Evolutionary conservation across 2,888 invertebrate genomes (phyloP).

Genomic region (Erebia palarica): DNA sequence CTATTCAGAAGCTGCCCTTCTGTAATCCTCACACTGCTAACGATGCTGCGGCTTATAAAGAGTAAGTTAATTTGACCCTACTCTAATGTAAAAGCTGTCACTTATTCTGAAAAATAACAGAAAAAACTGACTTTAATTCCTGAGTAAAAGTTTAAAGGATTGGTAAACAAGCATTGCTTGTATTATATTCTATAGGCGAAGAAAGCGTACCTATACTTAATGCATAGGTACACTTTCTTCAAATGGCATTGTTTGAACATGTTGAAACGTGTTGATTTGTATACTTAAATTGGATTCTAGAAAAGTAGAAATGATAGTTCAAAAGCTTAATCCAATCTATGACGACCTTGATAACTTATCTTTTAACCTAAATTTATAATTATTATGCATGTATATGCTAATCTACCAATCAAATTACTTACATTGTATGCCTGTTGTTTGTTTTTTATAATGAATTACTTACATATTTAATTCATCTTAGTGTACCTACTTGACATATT

Average conservation of each 20-base stretch:
- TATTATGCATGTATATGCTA: constrained; percentile 11
- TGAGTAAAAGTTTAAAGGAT: not conserved
- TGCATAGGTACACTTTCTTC: not conserved
- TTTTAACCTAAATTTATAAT: constrained; percentile 29
- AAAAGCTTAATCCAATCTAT: constrained; percentile 39
- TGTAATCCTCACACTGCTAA: constrained; percentile 69
- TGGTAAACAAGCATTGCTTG: constrained; percentile 30
- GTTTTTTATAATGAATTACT: not conserved
- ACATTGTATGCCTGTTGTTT: constrained; percentile 5
- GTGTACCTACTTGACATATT: no score
- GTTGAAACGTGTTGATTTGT: constrained; percentile 20
- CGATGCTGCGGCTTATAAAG: constrained; percentile 57
- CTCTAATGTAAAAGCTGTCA: constrained; percentile 1
- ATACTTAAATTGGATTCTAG: constrained; percentile 24
- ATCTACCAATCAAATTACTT: constrained; percentile 1
- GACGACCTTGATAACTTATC: constrained; percentile 43
- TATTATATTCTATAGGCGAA: not conserved
- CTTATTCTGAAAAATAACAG: not conserved
- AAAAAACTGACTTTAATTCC: not conserved
- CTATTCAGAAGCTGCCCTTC: constrained; percentile 71
- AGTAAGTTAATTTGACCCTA: constrained; percentile 58
- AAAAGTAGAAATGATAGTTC: constrained; percentile 11
- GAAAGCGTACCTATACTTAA: not conserved
- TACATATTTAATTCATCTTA: no score
- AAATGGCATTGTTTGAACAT: constrained; percentile 9